Evolutionary conservation across 2,888 invertebrate genomes (phyloP).

Genomic region (Microplitis deprimator): DNA sequence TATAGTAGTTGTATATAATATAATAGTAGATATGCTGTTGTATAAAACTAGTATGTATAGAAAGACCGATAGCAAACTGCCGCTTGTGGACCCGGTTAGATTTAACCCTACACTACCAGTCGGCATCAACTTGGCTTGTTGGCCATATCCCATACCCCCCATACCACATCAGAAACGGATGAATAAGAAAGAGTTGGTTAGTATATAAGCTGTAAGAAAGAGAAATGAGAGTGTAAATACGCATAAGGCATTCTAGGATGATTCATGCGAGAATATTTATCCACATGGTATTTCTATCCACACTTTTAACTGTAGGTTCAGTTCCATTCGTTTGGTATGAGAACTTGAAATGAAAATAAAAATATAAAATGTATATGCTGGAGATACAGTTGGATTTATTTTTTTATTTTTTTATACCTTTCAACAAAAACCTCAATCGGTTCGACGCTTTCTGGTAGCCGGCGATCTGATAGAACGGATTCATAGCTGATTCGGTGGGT

Average conservation of each 20-base stretch:
- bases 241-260: conserved; percentile 40
- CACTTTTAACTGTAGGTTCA: conserved; percentile 18
- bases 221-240: conserved; percentile 47
- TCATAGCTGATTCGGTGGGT: conserved; percentile 15
- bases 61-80: neutral
- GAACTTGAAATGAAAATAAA: neutral
- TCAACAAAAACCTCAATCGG: conserved; percentile 21
- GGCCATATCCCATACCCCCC: neutral
- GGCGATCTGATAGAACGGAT: conserved; percentile 13
- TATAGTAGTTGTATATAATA: neutral
- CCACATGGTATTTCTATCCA: conserved; percentile 20
- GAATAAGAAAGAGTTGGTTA: neutral
- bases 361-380: neutral
- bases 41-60: neutral
- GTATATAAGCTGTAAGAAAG: neutral
- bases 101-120: neutral
- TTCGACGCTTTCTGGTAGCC: conserved; percentile 24
- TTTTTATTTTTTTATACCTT: neutral
- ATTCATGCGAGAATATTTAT: conserved; percentile 42
- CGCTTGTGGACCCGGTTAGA: neutral
- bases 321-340: neutral
- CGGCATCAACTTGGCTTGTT: neutral
- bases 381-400: conserved; percentile 1
- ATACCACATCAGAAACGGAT: neutral
- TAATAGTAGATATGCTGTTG: neutral